Conservation (phyloP, 2,113 vertebrate genomes). For the Monarcha castaneiventris region DNA sequence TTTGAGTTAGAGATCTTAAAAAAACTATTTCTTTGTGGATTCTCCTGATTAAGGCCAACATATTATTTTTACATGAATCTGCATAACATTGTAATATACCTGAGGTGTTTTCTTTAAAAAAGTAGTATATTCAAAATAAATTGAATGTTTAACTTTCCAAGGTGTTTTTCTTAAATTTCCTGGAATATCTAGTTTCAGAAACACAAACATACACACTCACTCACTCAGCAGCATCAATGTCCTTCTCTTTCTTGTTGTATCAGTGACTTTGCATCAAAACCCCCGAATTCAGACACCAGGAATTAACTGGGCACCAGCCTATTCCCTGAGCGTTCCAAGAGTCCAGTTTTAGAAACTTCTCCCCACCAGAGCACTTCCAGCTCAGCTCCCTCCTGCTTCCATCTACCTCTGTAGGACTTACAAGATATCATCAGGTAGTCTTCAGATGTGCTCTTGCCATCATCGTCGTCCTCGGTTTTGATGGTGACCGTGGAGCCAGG, state of each 20-base stretch:
- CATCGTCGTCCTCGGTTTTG: constrained; percentile 88
- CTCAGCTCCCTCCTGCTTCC: not conserved
- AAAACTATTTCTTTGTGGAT: not conserved
- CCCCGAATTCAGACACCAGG: not conserved
- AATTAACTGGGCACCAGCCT: not conserved
- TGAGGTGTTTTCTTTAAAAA: not conserved
- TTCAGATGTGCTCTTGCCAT: constrained; percentile 92
- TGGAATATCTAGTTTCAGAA: not conserved
- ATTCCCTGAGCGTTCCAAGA: not conserved
- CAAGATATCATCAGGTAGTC: constrained; percentile 99
- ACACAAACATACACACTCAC: not conserved
- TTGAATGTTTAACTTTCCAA: not conserved
- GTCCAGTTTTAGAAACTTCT: not conserved
- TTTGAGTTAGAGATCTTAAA: not conserved
- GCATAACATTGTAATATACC: not conserved
- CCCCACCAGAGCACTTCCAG: constrained; percentile 10
- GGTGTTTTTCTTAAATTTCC: not conserved
- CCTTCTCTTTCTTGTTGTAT: not conserved
- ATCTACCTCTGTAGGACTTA: constrained; percentile 75
- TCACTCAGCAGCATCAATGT: not conserved
- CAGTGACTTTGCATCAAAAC: not conserved
- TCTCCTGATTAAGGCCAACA: not conserved
- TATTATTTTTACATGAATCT: not conserved
- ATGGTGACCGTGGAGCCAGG: constrained; percentile 85
- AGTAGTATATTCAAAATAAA: not conserved